These are phyloP conservation scores for Apoda limacodes DNA, from an alignment of 2,888 invertebrate species.

Conservation along the genomic window DNA sequence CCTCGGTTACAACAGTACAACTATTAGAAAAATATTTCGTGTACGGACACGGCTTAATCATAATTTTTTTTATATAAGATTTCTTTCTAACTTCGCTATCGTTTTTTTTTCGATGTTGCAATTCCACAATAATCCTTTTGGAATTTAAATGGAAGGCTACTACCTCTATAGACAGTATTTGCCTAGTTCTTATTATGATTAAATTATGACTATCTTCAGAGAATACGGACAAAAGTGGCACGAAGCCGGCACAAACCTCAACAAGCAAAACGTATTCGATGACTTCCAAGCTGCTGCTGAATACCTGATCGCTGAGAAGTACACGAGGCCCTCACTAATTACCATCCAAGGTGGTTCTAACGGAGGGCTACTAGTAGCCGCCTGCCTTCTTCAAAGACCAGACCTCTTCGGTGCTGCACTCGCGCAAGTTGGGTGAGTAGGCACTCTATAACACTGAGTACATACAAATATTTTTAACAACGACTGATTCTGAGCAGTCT, in stretches of 20 bases:
- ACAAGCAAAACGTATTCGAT: constrained; percentile 98
- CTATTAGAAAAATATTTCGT: too few species aligned
- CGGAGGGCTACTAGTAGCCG: constrained; percentile 95
- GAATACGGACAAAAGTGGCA: constrained; percentile 99
- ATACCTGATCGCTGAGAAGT: constrained; percentile 84
- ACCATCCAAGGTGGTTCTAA: constrained; percentile 96
- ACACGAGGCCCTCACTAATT: constrained; percentile 80
- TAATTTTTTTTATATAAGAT: too few species aligned
- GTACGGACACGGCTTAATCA: too few species aligned
- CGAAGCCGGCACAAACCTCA: constrained; percentile 87
- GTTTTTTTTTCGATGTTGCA: too few species aligned
- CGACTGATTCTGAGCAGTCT: too few species aligned
- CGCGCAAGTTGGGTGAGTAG: constrained; percentile 94
- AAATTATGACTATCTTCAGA: constrained; percentile 65
- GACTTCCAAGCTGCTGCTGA: constrained; percentile 95
- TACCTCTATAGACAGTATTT: too few species aligned
- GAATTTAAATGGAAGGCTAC: too few species aligned
- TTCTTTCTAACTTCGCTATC: too few species aligned
- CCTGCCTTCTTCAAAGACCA: constrained; percentile 94
- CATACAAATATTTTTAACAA: constrained; percentile 5
- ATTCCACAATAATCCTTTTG: too few species aligned
- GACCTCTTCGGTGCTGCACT: constrained; percentile 94
- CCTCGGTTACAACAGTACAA: too few species aligned
- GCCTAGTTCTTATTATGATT: too few species aligned
- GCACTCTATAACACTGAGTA: too few species aligned